Conservation (phyloP, 2,888 invertebrate species). For the Tetrapedia diversipes region DNA sequence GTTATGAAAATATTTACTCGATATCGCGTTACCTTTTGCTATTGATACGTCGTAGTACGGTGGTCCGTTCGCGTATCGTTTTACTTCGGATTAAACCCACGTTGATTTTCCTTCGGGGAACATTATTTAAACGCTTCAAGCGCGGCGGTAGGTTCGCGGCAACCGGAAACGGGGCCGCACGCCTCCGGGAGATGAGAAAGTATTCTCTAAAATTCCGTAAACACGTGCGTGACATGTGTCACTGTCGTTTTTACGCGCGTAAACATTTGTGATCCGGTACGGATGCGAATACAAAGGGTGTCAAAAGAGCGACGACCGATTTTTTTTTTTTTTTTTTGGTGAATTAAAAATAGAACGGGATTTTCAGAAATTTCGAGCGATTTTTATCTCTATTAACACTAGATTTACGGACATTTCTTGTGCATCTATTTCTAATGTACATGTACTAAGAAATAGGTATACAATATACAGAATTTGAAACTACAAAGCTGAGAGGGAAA, state of each 20-base stretch:
- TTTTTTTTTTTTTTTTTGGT: no score
- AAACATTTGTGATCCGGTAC: slow-evolving; percentile 32
- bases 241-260: slow-evolving; percentile 12
- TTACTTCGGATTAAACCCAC: slow-evolving; percentile 23
- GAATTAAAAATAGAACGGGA: no score
- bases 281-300: no score
- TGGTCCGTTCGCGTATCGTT: slow-evolving; percentile 16
- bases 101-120: slow-evolving; percentile 25
- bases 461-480: no score
- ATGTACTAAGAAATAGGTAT: no score
- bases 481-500: no score
- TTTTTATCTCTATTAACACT: no score
- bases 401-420: no score
- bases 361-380: no score
- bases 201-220: slow-evolving; percentile 29
- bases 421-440: no score
- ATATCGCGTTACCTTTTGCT: slow-evolving; percentile 21
- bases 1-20: slow-evolving; percentile 29
- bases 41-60: slow-evolving; percentile 13
- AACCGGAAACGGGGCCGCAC: not conserved
- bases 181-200: not conserved
- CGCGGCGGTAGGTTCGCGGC: not conserved
- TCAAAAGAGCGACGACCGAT: no score
- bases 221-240: slow-evolving; percentile 51
- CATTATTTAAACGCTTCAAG: slow-evolving; percentile 7